Evolutionary conservation across 2,888 invertebrate genomes (phyloP), one percentile per base, ranked within the genome.

Genomic region (Coelopa pilipes): DNA sequence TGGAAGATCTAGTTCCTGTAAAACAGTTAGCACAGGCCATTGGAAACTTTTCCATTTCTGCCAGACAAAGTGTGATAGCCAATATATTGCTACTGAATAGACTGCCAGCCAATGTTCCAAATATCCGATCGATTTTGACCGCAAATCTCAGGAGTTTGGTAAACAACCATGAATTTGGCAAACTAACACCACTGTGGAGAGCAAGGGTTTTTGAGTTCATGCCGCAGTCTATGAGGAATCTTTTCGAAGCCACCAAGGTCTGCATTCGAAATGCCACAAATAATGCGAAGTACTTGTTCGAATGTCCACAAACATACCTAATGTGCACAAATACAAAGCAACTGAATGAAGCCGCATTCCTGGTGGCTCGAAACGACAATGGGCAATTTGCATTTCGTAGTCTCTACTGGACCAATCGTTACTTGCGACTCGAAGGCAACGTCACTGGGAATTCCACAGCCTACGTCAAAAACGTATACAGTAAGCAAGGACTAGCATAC

Each of bases 401-500:
- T 62, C 63, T 78, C 5, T 83, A 75, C 67, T 84, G 83, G 83
- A 57, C 74, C 9, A 80, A 78, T 74, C 82, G 82, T 4, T 84
- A 81, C 59, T 79, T 82, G 0, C 66, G 72, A 0, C 62, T 79
- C 73, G 76, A 81, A 46, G 74, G 75, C 7, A 66, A 70, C 3
- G 49, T 47, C 11, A 63, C 21, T 3, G 72, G 59, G 13, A 75
- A 53, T 59, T 66, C 57, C 1, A 60, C 72, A 17, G 70, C 71
- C 11, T 80, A 83, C 13, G 78, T 71, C 7, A 83, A 83, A 74
- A 84, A 83, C 66, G 77, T 83, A 0, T 83, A 82, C 59, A 82
- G 83, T 59, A 75, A 76, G 0, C 66, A 53, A 2, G 59, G 70
- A 9, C 72, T 79, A 12, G 70, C 71, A 60, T 78, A 79, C 76